A percentile compares a stretch with the other conserved stretches of the same genome.
Evolutionary conservation across 1,140 invertebrate species (phyloP).

Genomic region (Micrasema minimum): DNA sequence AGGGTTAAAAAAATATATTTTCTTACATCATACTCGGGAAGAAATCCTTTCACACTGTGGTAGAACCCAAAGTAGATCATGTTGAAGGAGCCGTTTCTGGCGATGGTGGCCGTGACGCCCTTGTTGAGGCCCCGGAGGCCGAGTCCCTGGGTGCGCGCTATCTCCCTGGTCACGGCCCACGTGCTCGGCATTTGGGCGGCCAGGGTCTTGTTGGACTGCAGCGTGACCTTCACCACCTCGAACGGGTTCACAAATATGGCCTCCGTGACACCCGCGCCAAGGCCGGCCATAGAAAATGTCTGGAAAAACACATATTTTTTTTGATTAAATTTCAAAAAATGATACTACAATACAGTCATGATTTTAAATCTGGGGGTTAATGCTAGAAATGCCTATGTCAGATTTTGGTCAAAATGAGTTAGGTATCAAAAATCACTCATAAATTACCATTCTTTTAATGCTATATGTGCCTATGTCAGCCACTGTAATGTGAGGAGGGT

Average conservation of each 20-base stretch:
- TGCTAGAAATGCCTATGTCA: no score
- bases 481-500: no score
- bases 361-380: no score
- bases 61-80: slow-evolving; percentile 95
- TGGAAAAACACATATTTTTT: slow-evolving; percentile 56
- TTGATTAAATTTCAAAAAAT: no score
- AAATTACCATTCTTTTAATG: no score
- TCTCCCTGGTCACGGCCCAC: slow-evolving; percentile 80
- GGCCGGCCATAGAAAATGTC: slow-evolving; percentile 87
- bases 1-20: no score
- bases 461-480: no score
- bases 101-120: slow-evolving; percentile 88
- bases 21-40: slow-evolving; percentile 75
- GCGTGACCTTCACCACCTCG: slow-evolving; percentile 92
- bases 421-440: no score
- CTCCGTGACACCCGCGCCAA: slow-evolving; percentile 88
- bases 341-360: no score
- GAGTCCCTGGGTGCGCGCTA: slow-evolving; percentile 79
- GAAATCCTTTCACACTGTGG: slow-evolving; percentile 84
- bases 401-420: no score
- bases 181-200: slow-evolving; percentile 76
- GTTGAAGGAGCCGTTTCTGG: slow-evolving; percentile 90
- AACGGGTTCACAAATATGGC: slow-evolving; percentile 93
- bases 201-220: slow-evolving; percentile 75
- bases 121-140: slow-evolving; percentile 85